phyloP scores from a whole-genome alignment of 2,888 invertebrate genomes.

The Matsumyia berberina region DNA sequence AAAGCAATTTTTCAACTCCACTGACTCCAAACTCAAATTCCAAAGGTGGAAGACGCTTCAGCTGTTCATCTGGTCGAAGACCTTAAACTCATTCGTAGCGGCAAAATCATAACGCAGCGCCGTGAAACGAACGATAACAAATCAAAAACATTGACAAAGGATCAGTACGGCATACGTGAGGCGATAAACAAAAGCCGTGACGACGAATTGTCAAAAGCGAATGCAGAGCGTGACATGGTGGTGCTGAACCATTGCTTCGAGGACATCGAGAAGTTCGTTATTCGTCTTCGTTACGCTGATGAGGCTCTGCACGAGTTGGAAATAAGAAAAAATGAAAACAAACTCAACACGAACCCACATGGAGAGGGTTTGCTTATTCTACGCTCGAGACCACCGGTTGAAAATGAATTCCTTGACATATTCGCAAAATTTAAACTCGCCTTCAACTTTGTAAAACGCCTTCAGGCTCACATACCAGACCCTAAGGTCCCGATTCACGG shows the following conservation, averaged over 20 bases:
- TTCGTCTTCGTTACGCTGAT: constrained; percentile 97
- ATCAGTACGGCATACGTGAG: constrained; percentile 82
- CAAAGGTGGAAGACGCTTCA: constrained; percentile 90
- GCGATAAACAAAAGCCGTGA: constrained; percentile 84
- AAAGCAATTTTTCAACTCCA: not conserved
- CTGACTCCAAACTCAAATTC: not conserved
- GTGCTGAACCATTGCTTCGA: constrained; percentile 99
- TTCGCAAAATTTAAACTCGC: constrained; percentile 99
- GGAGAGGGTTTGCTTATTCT: constrained; percentile 96
- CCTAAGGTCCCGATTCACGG: constrained; percentile 98
- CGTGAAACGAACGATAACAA: constrained; percentile 80
- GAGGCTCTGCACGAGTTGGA: constrained; percentile 97
- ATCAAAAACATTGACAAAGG: constrained; percentile 79
- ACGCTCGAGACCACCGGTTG: constrained; percentile 97
- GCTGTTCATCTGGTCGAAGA: constrained; percentile 94
- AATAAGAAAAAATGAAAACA: constrained; percentile 88
- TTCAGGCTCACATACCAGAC: constrained; percentile 98
- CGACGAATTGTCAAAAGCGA: constrained; percentile 87
- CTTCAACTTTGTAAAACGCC: constrained; percentile 96
- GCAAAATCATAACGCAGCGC: constrained; percentile 86
- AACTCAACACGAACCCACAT: constrained; percentile 86
- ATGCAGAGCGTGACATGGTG: constrained; percentile 96
- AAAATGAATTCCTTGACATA: constrained; percentile 97
- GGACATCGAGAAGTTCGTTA: constrained; percentile 99
- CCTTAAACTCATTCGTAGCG: constrained; percentile 88